These are phyloP conservation scores for Pachliopta kotzebuea DNA, from an alignment of 2,888 invertebrate genomes.

Conservation along the genomic window DNA sequence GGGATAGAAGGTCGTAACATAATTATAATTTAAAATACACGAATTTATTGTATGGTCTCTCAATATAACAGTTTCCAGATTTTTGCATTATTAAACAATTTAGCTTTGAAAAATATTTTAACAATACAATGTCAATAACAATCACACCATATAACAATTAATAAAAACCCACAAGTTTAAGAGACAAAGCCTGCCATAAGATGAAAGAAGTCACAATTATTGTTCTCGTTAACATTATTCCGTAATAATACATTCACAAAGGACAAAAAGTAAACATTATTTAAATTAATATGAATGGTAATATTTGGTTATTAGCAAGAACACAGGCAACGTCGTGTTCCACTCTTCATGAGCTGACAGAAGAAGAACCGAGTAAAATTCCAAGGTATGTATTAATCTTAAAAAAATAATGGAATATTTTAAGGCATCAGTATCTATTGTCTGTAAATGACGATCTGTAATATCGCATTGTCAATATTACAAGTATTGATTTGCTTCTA, in stretches of 20 bases:
- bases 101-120: neutral
- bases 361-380: constrained; percentile 74
- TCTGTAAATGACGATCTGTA: neutral
- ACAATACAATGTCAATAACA: neutral
- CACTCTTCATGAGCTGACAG: constrained; percentile 73
- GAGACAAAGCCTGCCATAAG: neutral
- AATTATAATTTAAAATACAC: neutral
- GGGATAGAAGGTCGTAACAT: neutral
- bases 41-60: neutral
- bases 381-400: constrained; percentile 58
- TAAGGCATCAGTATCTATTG: constrained; percentile 17
- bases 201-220: neutral
- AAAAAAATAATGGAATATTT: constrained; percentile 16
- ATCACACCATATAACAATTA: neutral
- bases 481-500: constrained; percentile 9
- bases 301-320: constrained; percentile 52
- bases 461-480: constrained; percentile 6
- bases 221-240: neutral
- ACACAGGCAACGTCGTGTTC: constrained; percentile 78
- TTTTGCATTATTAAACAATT: neutral
- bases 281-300: constrained; percentile 12
- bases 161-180: neutral
- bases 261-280: neutral
- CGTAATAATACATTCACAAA: neutral
- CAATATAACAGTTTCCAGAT: neutral